Evolutionary conservation across 2,888 invertebrate genomes (phyloP).

Genomic region (Emmelina monodactyla): DNA sequence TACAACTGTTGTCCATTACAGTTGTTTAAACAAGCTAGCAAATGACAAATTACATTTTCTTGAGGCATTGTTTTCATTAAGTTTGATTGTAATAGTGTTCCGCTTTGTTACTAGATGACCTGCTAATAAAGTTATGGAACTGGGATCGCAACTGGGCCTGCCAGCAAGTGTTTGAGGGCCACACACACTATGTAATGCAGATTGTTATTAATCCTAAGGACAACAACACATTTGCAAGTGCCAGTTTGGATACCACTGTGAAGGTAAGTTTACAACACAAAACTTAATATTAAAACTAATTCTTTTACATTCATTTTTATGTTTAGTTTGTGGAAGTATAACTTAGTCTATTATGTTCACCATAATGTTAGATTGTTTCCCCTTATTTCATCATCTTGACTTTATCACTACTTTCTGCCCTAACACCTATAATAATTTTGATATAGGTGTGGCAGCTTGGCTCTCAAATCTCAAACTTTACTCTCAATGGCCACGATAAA

Average conservation of each 20-base stretch:
- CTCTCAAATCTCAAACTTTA: slow-evolving; percentile 96
- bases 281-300: no score
- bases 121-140: slow-evolving; percentile 99
- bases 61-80: no score
- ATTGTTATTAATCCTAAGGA: slow-evolving; percentile 99
- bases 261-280: slow-evolving; percentile 73
- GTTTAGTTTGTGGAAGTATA: neutral
- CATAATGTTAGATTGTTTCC: no score
- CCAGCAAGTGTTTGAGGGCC: slow-evolving; percentile 98
- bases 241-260: slow-evolving; percentile 96
- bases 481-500: slow-evolving; percentile 97
- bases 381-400: no score
- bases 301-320: neutral
- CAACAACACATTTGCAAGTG: slow-evolving; percentile 99
- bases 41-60: no score
- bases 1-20: no score
- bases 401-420: no score
- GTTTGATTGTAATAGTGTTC: no score
- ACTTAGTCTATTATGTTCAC: no score
- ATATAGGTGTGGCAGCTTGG: slow-evolving; percentile 96
- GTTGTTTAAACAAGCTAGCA: no score
- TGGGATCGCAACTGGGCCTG: slow-evolving; percentile 99
- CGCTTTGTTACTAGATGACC: no score
- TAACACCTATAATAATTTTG: no score
- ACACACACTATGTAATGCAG: slow-evolving; percentile 99